Conservation (phyloP, 2,888 invertebrate species). For the Nesidiocoris tenuis region DNA sequence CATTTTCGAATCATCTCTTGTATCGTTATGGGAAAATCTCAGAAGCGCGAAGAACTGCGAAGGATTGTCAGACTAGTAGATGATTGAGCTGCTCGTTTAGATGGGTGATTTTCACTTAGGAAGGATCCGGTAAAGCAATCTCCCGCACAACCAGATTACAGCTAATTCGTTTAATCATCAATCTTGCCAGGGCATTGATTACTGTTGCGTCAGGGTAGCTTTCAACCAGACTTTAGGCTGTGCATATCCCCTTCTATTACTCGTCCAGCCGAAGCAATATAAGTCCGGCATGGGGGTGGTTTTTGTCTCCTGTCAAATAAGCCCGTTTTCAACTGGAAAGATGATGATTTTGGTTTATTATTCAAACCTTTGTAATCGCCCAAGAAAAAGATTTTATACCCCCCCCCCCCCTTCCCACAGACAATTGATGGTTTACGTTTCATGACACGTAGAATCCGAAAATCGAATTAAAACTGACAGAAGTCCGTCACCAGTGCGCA, state of each 20-base stretch:
- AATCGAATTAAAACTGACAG: no score
- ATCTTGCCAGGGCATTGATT: conserved; percentile 27
- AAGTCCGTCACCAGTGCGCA: no score
- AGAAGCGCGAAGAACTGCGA: background rate
- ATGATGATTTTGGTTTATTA: no score
- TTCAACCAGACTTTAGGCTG: background rate
- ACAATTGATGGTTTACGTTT: no score
- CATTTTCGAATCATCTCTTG: no score
- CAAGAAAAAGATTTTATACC: no score
- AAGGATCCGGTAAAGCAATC: conserved; percentile 9
- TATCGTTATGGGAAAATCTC: no score
- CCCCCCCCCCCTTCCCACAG: no score
- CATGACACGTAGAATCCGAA: no score
- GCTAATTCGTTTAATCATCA: conserved; percentile 33
- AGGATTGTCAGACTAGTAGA: background rate
- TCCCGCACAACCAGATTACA: conserved; percentile 13
- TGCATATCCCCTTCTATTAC: background rate
- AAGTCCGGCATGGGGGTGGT: no score
- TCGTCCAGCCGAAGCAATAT: no score
- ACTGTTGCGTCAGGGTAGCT: background rate
- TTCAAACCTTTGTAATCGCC: conserved; percentile 2
- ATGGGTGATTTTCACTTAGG: conserved; percentile 11
- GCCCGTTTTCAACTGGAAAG: no score
- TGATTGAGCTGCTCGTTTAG: conserved; percentile 8
- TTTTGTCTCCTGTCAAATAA: background rate